Base-by-base conservation (phyloP, 2,113 vertebrate genomes). In the Oryzias curvinotus region DNA sequence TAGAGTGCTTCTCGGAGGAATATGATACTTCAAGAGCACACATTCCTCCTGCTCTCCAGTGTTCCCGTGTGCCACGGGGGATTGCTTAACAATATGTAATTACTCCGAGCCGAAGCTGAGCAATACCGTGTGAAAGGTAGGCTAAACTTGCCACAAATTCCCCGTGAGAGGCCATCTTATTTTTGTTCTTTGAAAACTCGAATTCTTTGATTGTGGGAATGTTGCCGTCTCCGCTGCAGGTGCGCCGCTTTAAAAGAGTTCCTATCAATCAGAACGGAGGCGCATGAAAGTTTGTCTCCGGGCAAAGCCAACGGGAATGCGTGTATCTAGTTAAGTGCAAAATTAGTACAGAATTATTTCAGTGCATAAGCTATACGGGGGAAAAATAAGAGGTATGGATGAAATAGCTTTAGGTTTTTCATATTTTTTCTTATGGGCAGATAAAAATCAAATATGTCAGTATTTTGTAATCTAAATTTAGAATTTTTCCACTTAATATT, bases 71-170 rank as follows among this genome's bases (percentile, higher is more conserved):
- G 68, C 73, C 80, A 64, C 25, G 14, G 47, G 80, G 71, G 70
- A 81, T 19, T 4, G 61, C 62, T 82, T 87, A 88, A 84, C 75
- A 54, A 74, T 74, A 62, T 75, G 65, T 87, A 87, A 90, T 90
- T 88, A 86, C 83, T 71, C 56, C 58, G 62, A 84, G 80, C 75
- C 80, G 69, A 77, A 78, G 75, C 67, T 44, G 42, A 59, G 64
- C 70, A 63, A 52, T 60, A 50, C 21, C n/a, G 52, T 81, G 74
- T 80, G 78, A 77, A 84, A 83, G 66, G 71, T 82, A 19, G n/a
- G 47, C 47, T 48, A 75, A 83, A 78, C 55, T 85, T 59, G 45
- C 36, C 57, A 58, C 58, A 82, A 58, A 82, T 83, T 85, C 59
- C 80, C 73, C 19, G 55, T 25, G 81, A 77, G 81, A 78, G 78